Percentiles rank a stretch among this genome's conserved stretches.
Evolutionary conservation across 1,140 invertebrate genomes (phyloP).

Genomic region (Trachymyrmex cornetzi): DNA sequence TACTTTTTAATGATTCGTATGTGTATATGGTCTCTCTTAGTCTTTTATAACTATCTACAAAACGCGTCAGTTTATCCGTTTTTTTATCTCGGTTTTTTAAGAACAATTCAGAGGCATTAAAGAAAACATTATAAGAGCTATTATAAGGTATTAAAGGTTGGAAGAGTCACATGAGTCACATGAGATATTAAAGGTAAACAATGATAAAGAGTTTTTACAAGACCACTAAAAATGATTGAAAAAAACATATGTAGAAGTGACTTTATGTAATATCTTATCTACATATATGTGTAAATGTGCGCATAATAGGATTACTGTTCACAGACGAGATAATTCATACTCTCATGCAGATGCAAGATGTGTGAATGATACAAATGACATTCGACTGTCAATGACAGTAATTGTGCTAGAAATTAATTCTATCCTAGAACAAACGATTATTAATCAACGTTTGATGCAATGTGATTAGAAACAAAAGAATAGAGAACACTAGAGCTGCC

Average conservation of each 20-base stretch:
- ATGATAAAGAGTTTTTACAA: background rate
- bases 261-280: conserved; percentile 38
- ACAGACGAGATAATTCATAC: conserved; percentile 8
- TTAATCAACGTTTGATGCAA: background rate
- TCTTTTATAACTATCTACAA: background rate
- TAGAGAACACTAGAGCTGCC: background rate
- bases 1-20: background rate
- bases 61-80: background rate
- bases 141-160: background rate
- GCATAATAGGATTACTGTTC: conserved; percentile 9
- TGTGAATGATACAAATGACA: conserved; percentile 29
- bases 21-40: background rate
- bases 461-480: background rate
- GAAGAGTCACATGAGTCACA: too few relatives aligned
- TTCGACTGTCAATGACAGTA: conserved; percentile 27
- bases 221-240: background rate
- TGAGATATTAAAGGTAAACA: background rate
- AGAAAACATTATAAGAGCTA: background rate
- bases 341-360: conserved; percentile 14
- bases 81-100: conserved; percentile 10
- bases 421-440: conserved; percentile 19
- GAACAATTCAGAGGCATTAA: background rate
- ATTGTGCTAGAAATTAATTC: conserved; percentile 37
- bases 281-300: background rate
- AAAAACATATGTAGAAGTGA: background rate